Conservation (phyloP, 2,888 invertebrate genomes). For the Xestoiulus laeticollis region DNA sequence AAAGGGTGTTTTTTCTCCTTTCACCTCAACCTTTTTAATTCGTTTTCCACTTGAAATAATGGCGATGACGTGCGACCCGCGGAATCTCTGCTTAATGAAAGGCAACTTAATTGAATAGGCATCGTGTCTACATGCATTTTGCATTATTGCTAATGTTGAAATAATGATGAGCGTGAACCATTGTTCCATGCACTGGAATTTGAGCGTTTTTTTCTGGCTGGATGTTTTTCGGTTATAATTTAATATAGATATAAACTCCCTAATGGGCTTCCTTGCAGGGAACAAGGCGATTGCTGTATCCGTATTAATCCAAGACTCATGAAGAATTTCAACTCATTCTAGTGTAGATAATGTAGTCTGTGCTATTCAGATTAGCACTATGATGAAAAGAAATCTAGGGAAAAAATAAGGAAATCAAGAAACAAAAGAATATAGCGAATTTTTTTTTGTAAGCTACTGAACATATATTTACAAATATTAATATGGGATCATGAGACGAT, state of each 20-base stretch:
- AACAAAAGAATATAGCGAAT: too few species aligned
- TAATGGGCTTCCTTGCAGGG: background rate
- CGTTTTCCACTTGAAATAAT: slow-evolving; percentile 26
- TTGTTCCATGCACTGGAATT: background rate
- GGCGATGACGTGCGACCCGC: slow-evolving; percentile 4
- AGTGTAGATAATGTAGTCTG: too few species aligned
- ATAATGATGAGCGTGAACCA: slow-evolving; percentile 3
- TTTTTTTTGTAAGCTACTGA: too few species aligned
- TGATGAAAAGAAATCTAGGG: too few species aligned
- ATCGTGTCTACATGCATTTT: slow-evolving; percentile 20
- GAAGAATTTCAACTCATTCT: too few species aligned
- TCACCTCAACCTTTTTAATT: slow-evolving; percentile 26
- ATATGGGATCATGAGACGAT: too few species aligned
- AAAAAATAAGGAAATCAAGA: too few species aligned
- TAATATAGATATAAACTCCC: background rate
- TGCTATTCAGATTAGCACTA: too few species aligned
- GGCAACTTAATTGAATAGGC: slow-evolving; percentile 19
- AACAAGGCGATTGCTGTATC: background rate
- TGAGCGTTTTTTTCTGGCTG: background rate
- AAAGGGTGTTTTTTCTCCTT: background rate
- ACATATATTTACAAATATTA: too few species aligned
- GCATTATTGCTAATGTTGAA: background rate
- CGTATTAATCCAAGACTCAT: too few species aligned
- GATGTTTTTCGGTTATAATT: background rate
- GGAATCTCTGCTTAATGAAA: background rate